Percentiles rank a stretch among this genome's conserved stretches.
phyloP scores from a whole-genome alignment of 2,888 invertebrate species.

The Geophilus truncorum region DNA sequence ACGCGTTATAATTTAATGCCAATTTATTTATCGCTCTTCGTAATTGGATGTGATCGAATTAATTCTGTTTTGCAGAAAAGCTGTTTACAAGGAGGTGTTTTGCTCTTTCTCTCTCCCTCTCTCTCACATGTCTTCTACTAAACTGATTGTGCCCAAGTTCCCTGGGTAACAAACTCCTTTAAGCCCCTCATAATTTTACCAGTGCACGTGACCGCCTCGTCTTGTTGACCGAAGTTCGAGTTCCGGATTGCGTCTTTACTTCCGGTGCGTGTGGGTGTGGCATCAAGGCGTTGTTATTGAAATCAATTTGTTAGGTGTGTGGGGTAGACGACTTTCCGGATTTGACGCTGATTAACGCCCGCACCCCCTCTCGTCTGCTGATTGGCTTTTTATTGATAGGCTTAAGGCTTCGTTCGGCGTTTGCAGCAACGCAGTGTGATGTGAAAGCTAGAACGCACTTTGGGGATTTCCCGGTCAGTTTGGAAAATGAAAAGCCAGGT shows the following conservation, averaged over 20 bases:
- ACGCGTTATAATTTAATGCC: not conserved
- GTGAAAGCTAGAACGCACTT: not conserved
- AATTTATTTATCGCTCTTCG: not conserved
- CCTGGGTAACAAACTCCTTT: slow-evolving; percentile 15
- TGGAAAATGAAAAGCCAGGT: not conserved
- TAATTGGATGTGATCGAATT: not conserved
- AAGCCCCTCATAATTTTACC: not conserved
- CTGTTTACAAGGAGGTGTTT: not conserved
- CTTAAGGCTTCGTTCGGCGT: not conserved
- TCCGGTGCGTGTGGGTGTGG: not conserved
- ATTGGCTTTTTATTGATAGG: slow-evolving; percentile 35
- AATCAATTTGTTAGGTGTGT: slow-evolving; percentile 33
- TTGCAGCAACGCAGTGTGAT: not conserved
- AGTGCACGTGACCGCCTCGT: slow-evolving; percentile 1
- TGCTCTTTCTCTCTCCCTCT: not conserved
- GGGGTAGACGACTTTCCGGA: not conserved
- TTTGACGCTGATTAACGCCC: slow-evolving; percentile 22
- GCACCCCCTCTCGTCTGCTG: slow-evolving; percentile 29
- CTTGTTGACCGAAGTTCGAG: not conserved
- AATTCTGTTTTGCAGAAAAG: not conserved
- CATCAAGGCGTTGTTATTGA: slow-evolving; percentile 32
- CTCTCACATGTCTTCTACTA: not conserved
- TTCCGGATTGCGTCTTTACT: not conserved
- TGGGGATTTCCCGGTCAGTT: not conserved
- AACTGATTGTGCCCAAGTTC: not conserved